Percentiles rank a stretch among this genome's conserved stretches.
phyloP scores from a whole-genome alignment of 2,113 vertebrate genomes.

The Aplodontia rufa region DNA sequence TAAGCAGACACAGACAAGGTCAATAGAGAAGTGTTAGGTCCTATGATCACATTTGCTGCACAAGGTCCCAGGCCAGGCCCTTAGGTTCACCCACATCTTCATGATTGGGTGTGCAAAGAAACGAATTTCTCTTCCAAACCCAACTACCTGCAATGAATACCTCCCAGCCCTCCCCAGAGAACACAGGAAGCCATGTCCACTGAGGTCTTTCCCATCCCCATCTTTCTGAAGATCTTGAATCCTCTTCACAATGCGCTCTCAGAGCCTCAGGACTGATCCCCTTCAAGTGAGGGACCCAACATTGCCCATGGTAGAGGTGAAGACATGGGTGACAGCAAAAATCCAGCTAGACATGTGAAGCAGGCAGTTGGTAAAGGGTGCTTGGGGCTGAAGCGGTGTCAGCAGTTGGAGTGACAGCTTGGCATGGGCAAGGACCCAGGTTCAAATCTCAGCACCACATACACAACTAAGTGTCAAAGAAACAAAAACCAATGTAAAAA shows the following conservation, averaged over 20 bases:
- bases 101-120: background rate
- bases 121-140: background rate
- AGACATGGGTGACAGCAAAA: background rate
- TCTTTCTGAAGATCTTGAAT: background rate
- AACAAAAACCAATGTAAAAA: too few species aligned
- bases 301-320: background rate
- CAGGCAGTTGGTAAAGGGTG: too few species aligned
- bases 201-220: background rate
- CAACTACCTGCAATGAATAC: background rate
- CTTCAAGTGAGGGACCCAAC: background rate
- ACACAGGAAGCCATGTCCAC: too few species aligned
- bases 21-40: accelerated
- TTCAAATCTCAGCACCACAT: too few species aligned
- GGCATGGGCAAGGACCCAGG: too few species aligned
- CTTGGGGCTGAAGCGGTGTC: too few species aligned
- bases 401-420: too few species aligned
- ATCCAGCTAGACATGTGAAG: background rate
- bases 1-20: background rate
- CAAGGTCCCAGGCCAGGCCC: background rate
- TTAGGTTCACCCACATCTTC: background rate
- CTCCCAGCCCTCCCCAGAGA: background rate
- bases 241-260: background rate
- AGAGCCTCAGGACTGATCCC: background rate
- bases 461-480: too few species aligned
- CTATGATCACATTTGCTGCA: background rate